These are phyloP conservation scores for Amblyraja radiata DNA, from an alignment of 2,797 vertebrate genomes.

Conservation along the genomic window DNA sequence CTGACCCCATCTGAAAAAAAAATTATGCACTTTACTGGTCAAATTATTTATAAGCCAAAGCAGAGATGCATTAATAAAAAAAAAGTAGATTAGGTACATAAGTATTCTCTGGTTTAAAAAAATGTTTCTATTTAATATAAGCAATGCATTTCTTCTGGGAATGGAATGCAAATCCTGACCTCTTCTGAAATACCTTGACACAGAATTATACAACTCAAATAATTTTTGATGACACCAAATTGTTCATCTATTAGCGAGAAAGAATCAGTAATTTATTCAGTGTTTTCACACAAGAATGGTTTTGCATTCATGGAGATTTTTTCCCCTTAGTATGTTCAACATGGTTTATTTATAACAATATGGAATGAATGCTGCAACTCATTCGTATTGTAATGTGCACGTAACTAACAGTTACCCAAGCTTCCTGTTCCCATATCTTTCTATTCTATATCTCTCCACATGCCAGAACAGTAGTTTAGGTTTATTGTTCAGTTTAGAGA, in stretches of 20 bases:
- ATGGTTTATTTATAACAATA: slow-evolving; percentile 13
- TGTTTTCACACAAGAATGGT: slow-evolving; percentile 12
- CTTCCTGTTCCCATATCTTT: too few relatives aligned
- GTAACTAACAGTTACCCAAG: not conserved
- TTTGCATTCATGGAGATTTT: not conserved
- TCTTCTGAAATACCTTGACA: slow-evolving; percentile 26
- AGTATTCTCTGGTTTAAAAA: not conserved
- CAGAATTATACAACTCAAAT: slow-evolving; percentile 15
- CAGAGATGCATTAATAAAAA: not conserved
- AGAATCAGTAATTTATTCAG: not conserved
- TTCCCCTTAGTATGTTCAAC: not conserved
- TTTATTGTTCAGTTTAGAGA: too few relatives aligned
- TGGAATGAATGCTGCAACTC: not conserved
- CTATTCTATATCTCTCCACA: too few relatives aligned
- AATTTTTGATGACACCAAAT: slow-evolving; percentile 28
- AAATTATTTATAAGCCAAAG: slow-evolving; percentile 18
- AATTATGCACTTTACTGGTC: not conserved
- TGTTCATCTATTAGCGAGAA: slow-evolving; percentile 30
- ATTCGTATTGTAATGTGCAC: not conserved
- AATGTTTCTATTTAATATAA: slow-evolving; percentile 31
- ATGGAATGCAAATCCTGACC: slow-evolving; percentile 23
- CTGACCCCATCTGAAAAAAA: not conserved
- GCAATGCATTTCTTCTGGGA: slow-evolving; percentile 26
- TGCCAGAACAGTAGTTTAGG: too few relatives aligned
- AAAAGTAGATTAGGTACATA: slow-evolving; percentile 5